Evolutionary conservation across 2,113 vertebrate genomes (phyloP), one percentile per base, ranked within the genome.

Genomic region (Bos indicus): DNA sequence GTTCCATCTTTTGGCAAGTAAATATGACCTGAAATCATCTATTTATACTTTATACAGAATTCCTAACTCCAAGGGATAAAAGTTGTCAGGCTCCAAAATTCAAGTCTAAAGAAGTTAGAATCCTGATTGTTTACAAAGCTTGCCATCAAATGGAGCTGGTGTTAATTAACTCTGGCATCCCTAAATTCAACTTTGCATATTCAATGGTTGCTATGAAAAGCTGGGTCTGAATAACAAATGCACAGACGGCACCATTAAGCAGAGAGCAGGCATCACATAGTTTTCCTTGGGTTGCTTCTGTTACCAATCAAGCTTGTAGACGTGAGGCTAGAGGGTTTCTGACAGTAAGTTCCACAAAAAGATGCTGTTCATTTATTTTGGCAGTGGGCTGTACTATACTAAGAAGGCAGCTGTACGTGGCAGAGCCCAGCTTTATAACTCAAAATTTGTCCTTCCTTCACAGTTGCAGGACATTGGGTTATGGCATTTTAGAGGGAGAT

Each of bases 291-390:
- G 56, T 96, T 77, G 57, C 87, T 98, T 98, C 97, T 98, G 97
- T 98, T 97, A 95, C 96, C 90, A 90, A 88, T 97, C 97, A 98
- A 96, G 98, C 78, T 83, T 92, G 96, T 40, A 98, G 97, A 97
- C 6, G 11, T 94, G 95, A 97, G 95, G 96, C 90, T 33, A 93
- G 78, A 97, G 90, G 26, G 12, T 84, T 98, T 97, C 88, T 98
- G 98, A 98, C 97, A 98, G 88, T 95, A 95, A 96, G 96, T 92
- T 71, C 95, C 78, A 89, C 85, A 74, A 92, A 95, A 97, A 96
- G 94, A 97, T 97, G 88, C 96, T 97, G 62, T 88, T 97, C 96
- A 94, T 98, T 98, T 98, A 83, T 95, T 91, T 98, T 97, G 97
- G 97, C 97, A 87, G 82, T 77, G 60, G 62, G n/a, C 12, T 84